These are phyloP conservation scores for Tethea ocularis DNA, from an alignment of 2,888 invertebrate species.

Conservation along the genomic window DNA sequence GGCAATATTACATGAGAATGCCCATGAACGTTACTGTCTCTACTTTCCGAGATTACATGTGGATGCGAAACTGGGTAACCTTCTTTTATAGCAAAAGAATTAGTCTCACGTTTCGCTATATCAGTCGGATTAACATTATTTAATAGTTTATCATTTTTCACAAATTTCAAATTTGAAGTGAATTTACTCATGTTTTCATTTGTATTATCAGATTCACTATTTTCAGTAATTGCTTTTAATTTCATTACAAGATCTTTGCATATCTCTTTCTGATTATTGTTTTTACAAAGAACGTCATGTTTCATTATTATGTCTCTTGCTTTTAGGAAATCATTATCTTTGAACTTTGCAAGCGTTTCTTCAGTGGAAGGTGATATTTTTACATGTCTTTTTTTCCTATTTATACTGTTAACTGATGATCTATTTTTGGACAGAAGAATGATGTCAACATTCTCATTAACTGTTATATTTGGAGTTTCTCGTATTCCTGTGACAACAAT, in stretches of 20 bases:
- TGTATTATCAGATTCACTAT: constrained; percentile 16
- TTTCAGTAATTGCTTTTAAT: constrained; percentile 47
- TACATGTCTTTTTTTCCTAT: constrained; percentile 49
- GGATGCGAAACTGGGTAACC: constrained; percentile 31
- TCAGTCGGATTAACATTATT: constrained; percentile 29
- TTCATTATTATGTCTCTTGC: constrained; percentile 62
- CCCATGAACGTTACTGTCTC: constrained; percentile 24
- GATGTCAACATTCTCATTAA: constrained; percentile 49
- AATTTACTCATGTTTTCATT: constrained; percentile 20
- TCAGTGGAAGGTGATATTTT: constrained; percentile 12
- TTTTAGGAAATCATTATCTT: constrained; percentile 49
- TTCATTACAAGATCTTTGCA: constrained; percentile 64
- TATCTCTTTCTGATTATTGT: constrained; percentile 50
- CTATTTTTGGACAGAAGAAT: constrained; percentile 52
- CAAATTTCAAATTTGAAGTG: constrained; percentile 13
- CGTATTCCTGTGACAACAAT: constrained; percentile 54
- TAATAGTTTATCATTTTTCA: constrained; percentile 13
- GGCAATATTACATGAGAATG: constrained; percentile 22
- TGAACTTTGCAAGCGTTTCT: constrained; percentile 37
- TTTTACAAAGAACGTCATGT: constrained; percentile 59
- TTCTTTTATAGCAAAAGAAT: constrained; percentile 25
- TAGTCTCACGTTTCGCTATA: constrained; percentile 48
- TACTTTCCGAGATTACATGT: constrained; percentile 24
- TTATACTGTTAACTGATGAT: constrained; percentile 31
- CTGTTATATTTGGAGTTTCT: constrained; percentile 52